Percentiles rank a stretch among this genome's conserved stretches.
Evolutionary conservation across 2,888 invertebrate genomes (phyloP).

Genomic region (Drosophila ezoana): DNA sequence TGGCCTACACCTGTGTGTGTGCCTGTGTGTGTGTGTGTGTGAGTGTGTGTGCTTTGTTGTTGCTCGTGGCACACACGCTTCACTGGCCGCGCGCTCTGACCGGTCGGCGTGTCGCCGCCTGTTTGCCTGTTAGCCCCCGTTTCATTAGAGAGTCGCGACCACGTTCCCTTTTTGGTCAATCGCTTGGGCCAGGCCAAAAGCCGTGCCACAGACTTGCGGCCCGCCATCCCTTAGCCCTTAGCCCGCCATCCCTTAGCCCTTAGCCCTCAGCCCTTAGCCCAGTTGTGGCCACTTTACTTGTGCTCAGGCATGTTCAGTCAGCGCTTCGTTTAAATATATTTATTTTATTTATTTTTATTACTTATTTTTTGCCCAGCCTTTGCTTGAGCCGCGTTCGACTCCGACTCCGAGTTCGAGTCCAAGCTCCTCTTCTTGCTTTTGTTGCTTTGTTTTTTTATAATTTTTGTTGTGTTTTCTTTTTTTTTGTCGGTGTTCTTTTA

Average conservation of each 20-base stretch:
- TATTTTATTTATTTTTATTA: conserved; percentile 12
- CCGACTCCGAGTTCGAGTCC: conserved; percentile 12
- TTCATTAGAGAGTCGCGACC: conserved; percentile 40
- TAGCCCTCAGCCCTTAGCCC: not conserved
- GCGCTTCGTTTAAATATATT: conserved; percentile 40
- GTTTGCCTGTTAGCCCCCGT: conserved; percentile 17
- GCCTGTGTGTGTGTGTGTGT: conserved; percentile 14
- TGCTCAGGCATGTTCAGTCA: conserved; percentile 72
- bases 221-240: conserved; percentile 2
- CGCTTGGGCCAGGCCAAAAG: conserved; percentile 26
- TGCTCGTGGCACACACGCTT: conserved; percentile 59
- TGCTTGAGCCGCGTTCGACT: conserved; percentile 41
- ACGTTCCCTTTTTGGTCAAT: conserved; percentile 54
- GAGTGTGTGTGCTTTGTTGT: conserved; percentile 30
- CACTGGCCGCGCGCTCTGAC: conserved; percentile 58
- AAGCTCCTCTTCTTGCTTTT: not conserved
- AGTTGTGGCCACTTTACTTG: conserved; percentile 7
- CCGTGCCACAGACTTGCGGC: not conserved
- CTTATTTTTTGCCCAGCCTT: conserved; percentile 8
- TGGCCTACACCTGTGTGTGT: conserved; percentile 27
- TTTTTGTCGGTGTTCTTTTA: conserved; percentile 57
- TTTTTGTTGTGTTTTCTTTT: conserved; percentile 11
- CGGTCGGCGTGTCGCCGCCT: conserved; percentile 70
- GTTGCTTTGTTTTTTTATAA: conserved; percentile 4
- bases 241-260: conserved; percentile 2